Conservation (phyloP, 2,888 invertebrate species). For the Cataglyphis livida region DNA sequence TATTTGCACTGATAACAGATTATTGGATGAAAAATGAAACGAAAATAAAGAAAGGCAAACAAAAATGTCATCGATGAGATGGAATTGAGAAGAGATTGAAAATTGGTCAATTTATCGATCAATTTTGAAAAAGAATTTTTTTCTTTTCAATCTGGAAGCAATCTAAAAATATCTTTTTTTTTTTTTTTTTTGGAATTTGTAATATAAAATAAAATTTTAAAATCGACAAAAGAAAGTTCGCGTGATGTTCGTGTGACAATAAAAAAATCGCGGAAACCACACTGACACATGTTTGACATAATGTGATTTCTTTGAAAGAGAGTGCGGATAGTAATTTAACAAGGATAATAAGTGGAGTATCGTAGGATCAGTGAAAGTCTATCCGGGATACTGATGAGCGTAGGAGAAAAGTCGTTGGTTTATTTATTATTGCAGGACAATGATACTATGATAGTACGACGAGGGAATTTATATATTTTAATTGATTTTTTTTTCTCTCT, state of each 20-base stretch:
- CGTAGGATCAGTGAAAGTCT: conserved; percentile 58
- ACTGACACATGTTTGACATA: conserved; percentile 4
- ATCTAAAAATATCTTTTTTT: neutral
- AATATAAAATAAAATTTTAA: neutral
- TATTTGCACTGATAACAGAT: neutral
- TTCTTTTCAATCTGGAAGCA: neutral
- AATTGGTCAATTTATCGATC: neutral
- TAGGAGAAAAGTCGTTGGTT: conserved; percentile 24
- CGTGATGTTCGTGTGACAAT: neutral
- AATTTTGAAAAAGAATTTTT: neutral
- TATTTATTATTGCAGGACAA: conserved; percentile 27
- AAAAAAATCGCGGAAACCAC: conserved; percentile 28
- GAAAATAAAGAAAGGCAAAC: neutral
- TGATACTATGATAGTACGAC: conserved; percentile 9
- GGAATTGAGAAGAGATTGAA: neutral
- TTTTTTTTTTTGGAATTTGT: neutral
- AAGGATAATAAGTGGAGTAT: conserved; percentile 43
- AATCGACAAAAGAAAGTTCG: neutral
- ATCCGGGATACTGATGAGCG: conserved; percentile 33
- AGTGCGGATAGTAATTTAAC: conserved; percentile 23
- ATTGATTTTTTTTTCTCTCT: neutral
- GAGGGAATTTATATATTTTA: conserved; percentile 25
- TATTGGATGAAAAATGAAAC: neutral
- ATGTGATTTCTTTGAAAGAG: conserved; percentile 32
- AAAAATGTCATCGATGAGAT: neutral